These are phyloP conservation scores for Percopsis omiscomaycus DNA, from an alignment of 2,797 vertebrate species.

Conservation along the genomic window DNA sequence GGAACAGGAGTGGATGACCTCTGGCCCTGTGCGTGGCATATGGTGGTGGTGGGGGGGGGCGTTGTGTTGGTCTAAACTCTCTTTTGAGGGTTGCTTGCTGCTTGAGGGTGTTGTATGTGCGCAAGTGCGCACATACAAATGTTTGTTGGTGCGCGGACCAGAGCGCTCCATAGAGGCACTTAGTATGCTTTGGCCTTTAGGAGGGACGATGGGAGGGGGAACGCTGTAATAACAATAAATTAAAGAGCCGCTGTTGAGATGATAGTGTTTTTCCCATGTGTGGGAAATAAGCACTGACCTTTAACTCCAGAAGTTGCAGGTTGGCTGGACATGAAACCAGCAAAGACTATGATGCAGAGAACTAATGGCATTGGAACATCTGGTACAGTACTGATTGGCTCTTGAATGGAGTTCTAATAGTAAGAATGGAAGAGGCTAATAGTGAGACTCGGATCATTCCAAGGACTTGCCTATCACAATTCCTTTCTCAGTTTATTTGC, in stretches of 20 bases:
- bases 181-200: not conserved
- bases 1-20: not conserved
- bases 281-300: not conserved
- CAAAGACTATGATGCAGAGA: too few species aligned
- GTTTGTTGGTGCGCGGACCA: too few species aligned
- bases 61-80: not conserved
- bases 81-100: conserved; percentile 3
- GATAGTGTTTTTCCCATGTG: not conserved
- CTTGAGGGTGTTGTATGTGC: too few species aligned
- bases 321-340: not conserved
- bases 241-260: not conserved
- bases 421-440: too few species aligned
- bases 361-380: too few species aligned
- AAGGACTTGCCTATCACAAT: too few species aligned
- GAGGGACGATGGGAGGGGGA: not conserved
- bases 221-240: not conserved
- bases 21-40: not conserved
- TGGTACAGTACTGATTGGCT: too few species aligned
- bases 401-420: too few species aligned
- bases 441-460: too few species aligned
- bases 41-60: not conserved
- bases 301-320: not conserved
- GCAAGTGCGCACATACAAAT: too few species aligned
- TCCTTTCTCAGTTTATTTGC: too few species aligned
- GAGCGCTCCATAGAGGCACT: too few species aligned